Conservation (phyloP, 2,888 invertebrate species). For the Aphodius sticticus region DNA sequence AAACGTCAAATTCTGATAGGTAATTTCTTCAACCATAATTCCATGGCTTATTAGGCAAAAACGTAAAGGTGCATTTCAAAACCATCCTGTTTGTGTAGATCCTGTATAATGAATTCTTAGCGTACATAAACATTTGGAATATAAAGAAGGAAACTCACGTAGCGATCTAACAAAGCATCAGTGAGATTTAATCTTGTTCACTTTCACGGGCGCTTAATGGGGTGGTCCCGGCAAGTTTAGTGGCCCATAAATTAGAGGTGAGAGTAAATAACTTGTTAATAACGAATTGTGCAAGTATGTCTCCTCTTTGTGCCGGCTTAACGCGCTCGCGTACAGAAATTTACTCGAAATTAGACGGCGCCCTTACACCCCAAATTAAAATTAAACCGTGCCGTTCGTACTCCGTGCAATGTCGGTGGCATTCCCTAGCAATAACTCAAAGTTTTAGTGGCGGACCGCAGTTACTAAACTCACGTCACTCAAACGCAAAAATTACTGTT, state of each 20-base stretch:
- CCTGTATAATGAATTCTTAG: not conserved
- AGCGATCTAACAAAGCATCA: not conserved
- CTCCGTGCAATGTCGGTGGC: not conserved
- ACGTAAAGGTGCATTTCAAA: not conserved
- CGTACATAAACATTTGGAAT: not conserved
- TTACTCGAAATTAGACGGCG: not conserved
- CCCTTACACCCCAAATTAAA: not conserved
- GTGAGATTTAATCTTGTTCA: constrained; percentile 23
- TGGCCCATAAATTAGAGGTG: constrained; percentile 19
- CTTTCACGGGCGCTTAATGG: constrained; percentile 22
- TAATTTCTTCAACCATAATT: too few relatives aligned
- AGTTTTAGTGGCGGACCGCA: not conserved
- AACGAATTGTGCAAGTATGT: constrained; percentile 13
- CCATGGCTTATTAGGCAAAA: not conserved
- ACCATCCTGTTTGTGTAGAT: not conserved
- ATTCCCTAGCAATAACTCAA: not conserved
- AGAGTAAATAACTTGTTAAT: constrained; percentile 25
- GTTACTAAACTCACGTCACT: not conserved
- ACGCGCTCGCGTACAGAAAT: constrained; percentile 4
- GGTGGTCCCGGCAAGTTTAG: constrained; percentile 15
- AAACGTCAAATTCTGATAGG: too few relatives aligned
- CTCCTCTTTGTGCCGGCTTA: not conserved
- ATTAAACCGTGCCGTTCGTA: not conserved
- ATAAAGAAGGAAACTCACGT: not conserved
- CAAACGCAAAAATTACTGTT: not conserved